phyloP scores from a whole-genome alignment of 1,140 invertebrate species.

The Carcinoscorpius rotundicauda region DNA sequence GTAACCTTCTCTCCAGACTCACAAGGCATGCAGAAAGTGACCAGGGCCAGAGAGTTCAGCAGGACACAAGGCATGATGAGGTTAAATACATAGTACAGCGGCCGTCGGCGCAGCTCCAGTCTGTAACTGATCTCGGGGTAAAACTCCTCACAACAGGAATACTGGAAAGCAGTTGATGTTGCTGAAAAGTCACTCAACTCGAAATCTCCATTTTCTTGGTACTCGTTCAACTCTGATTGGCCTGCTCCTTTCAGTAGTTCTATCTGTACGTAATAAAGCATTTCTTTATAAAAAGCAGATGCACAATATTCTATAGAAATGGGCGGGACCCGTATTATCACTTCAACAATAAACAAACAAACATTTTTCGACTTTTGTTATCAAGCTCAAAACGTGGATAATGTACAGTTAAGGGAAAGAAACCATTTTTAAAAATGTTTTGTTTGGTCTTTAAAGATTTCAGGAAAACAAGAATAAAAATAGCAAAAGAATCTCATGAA shows the following conservation, averaged over 20 bases:
- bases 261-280: background rate
- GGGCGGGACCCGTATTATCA: no score
- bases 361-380: no score
- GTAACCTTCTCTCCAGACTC: conserved; percentile 47
- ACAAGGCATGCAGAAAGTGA: conserved; percentile 46
- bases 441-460: no score
- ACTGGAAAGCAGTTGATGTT: conserved; percentile 35
- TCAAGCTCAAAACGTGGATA: no score
- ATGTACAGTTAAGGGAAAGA: no score
- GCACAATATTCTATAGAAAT: no score
- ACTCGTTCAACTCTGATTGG: conserved; percentile 43
- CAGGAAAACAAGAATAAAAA: no score
- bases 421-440: no score
- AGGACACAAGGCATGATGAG: conserved; percentile 46
- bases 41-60: conserved; percentile 41
- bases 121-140: conserved; percentile 45
- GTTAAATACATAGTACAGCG: conserved; percentile 43
- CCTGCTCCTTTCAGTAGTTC: conserved; percentile 7
- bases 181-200: conserved; percentile 38
- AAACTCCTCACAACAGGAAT: conserved; percentile 42
- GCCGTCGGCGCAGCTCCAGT: conserved; percentile 34
- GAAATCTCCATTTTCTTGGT: conserved; percentile 47
- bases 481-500: no score
- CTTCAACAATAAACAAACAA: no score
- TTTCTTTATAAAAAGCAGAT: no score